Conservation (phyloP, 2,888 invertebrate species). For the Mongoloraphidia duomilia region DNA sequence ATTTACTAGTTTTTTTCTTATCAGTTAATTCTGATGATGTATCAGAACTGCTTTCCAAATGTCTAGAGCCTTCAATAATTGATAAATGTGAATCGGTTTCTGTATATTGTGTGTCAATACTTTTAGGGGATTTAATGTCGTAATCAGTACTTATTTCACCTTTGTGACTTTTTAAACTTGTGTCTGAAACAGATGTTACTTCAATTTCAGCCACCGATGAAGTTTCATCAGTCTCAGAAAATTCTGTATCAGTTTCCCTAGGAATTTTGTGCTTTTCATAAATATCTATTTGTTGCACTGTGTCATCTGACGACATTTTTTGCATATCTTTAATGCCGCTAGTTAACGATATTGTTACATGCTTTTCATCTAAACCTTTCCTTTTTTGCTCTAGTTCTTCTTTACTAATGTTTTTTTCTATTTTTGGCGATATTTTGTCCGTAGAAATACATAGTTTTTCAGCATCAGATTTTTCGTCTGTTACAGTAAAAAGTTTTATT, state of each 20-base stretch:
- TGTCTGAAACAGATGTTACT: conserved; percentile 5
- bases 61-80: neutral
- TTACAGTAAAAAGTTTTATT: neutral
- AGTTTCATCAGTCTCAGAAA: conserved; percentile 5
- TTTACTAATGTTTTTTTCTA: no score
- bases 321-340: no score
- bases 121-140: conserved; percentile 3
- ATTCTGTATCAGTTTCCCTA: conserved; percentile 5
- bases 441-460: no score
- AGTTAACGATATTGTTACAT: no score
- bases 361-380: no score
- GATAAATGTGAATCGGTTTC: neutral
- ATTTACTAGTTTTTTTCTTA: conserved; percentile 6
- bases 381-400: no score
- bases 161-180: conserved; percentile 5
- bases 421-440: no score
- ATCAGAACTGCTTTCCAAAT: neutral
- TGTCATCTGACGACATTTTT: no score
- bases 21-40: neutral
- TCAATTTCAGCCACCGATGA: conserved; percentile 6
- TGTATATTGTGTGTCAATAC: neutral
- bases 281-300: no score
- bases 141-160: conserved; percentile 5
- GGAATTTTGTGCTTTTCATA: neutral
- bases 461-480: neutral